Conservation (phyloP, 1,140 invertebrate species). For the Andricus grossulariae region DNA sequence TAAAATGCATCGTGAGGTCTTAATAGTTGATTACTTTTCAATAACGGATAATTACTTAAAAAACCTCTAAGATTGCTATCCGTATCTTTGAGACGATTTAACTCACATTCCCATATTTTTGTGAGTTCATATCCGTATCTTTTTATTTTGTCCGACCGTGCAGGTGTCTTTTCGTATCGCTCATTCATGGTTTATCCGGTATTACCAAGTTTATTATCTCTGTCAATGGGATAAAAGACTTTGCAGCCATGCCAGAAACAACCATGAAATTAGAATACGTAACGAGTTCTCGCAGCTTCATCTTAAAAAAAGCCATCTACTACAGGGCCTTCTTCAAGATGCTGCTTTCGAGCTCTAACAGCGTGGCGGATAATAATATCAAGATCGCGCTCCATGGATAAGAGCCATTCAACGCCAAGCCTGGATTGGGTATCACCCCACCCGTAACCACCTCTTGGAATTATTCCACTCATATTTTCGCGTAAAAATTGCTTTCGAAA, state of each 20-base stretch:
- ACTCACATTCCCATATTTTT: slow-evolving; percentile 42
- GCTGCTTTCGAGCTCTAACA: too few species aligned
- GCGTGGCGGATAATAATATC: too few species aligned
- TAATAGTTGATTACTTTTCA: neutral
- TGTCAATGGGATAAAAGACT: too few species aligned
- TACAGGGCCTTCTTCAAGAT: too few species aligned
- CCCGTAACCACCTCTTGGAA: too few species aligned
- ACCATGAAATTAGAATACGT: neutral
- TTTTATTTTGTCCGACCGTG: slow-evolving; percentile 24
- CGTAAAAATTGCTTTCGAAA: too few species aligned
- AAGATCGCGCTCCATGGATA: too few species aligned
- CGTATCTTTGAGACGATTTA: neutral
- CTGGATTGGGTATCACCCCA: too few species aligned
- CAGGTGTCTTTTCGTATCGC: neutral
- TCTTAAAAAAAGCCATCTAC: neutral
- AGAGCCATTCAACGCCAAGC: too few species aligned
- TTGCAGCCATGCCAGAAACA: neutral
- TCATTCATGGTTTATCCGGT: neutral
- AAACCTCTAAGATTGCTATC: neutral
- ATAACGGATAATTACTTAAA: neutral
- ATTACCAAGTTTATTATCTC: neutral
- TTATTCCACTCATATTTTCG: too few species aligned
- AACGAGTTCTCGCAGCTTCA: neutral
- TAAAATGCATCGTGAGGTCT: neutral
- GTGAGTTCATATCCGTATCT: slow-evolving; percentile 31